Percentiles rank a stretch among this genome's conserved stretches.
Conservation (phyloP, 2,888 invertebrate species). For the Kryphioiulus occultus region DNA sequence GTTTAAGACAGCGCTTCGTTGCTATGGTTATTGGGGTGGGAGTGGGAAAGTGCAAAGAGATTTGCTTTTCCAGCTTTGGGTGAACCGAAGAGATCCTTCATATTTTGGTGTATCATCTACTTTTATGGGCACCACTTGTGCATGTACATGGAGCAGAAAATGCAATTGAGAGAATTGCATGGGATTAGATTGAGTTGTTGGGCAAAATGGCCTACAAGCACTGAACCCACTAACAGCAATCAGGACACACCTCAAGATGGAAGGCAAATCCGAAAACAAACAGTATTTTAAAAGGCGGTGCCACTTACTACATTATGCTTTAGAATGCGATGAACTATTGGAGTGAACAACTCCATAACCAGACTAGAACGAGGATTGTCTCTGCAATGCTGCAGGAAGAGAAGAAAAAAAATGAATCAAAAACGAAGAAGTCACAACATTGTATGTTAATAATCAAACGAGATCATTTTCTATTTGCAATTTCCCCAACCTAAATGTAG, state of each 20-base stretch:
- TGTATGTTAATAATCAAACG: not conserved
- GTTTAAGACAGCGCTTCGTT: not conserved
- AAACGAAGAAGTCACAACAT: not conserved
- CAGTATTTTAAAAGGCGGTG: not conserved
- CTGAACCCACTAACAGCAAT: not conserved
- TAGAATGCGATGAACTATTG: constrained; percentile 77
- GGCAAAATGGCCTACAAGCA: not conserved
- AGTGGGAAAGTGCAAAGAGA: not conserved
- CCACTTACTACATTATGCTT: constrained; percentile 75
- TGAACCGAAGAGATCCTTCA: not conserved
- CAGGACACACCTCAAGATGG: not conserved
- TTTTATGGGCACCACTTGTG: constrained; percentile 15
- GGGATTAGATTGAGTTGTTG: constrained; percentile 28
- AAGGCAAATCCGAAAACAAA: not conserved
- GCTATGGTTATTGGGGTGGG: not conserved
- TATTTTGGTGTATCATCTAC: not conserved
- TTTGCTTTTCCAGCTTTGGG: not conserved
- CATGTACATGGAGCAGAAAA: not conserved
- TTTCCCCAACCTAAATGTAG: too few species aligned
- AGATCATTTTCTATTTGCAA: not conserved
- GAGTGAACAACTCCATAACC: constrained; percentile 74
- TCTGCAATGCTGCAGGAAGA: constrained; percentile 68
- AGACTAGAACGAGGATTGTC: constrained; percentile 74
- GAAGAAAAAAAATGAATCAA: constrained; percentile 36
- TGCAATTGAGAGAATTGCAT: not conserved